Evolutionary conservation across 2,888 invertebrate genomes (phyloP).

Genomic region (Tiliacea aurago): DNA sequence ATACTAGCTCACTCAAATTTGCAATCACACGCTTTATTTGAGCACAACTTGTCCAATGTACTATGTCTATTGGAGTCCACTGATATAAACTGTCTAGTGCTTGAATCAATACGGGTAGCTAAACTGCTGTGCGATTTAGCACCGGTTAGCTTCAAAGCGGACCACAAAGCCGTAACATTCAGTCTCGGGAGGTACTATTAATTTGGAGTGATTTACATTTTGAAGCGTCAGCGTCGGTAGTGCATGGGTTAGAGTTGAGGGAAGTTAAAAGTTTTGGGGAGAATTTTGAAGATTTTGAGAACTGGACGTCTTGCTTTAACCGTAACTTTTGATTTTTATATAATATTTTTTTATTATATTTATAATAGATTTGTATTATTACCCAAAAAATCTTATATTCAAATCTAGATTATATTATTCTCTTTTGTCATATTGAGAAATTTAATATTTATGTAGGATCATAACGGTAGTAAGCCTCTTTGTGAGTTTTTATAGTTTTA

Average conservation of each 20-base stretch:
- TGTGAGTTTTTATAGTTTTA: too few relatives aligned
- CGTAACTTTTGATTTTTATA: too few relatives aligned
- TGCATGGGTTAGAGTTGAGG: not conserved
- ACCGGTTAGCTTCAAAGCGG: conserved; percentile 60
- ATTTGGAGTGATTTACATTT: conserved; percentile 65
- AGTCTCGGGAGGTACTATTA: conserved; percentile 64
- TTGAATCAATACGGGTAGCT: conserved; percentile 70
- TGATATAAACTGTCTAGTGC: conserved; percentile 62
- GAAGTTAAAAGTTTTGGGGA: not conserved
- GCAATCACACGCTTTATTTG: conserved; percentile 60
- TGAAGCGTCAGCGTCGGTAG: conserved; percentile 23
- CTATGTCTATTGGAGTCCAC: conserved; percentile 57
- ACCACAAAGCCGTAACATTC: conserved; percentile 68
- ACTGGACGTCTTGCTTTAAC: too few relatives aligned
- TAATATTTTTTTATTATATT: too few relatives aligned
- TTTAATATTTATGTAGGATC: too few relatives aligned
- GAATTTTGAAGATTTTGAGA: not conserved
- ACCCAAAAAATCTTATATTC: too few relatives aligned
- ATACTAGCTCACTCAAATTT: conserved; percentile 51
- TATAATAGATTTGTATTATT: too few relatives aligned
- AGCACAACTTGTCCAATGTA: conserved; percentile 49
- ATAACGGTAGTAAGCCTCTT: too few relatives aligned
- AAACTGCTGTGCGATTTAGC: conserved; percentile 69
- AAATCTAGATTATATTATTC: too few relatives aligned
- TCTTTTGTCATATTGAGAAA: too few relatives aligned